Evolutionary conservation across 2,888 invertebrate species (phyloP).

Genomic region (Trilocha varians): DNA sequence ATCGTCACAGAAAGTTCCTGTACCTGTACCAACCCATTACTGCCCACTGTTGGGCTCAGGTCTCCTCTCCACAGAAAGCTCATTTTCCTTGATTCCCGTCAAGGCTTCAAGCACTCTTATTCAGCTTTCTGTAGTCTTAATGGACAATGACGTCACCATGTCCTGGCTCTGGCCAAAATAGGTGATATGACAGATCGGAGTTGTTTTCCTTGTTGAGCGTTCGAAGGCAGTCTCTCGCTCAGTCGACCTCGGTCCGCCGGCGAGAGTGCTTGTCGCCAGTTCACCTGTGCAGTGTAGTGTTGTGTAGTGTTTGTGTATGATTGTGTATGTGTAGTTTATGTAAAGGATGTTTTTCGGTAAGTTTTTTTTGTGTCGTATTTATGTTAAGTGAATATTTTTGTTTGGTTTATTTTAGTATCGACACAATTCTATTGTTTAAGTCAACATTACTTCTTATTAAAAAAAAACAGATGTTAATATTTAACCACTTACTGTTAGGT

Average conservation of each 20-base stretch:
- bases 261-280: slow-evolving; percentile 24
- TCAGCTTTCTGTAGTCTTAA: too few species aligned
- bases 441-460: too few species aligned
- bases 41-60: too few species aligned
- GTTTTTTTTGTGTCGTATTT: neutral
- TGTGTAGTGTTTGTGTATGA: neutral
- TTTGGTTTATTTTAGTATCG: neutral
- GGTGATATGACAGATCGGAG: slow-evolving; percentile 32
- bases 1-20: too few species aligned
- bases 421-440: neutral
- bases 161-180: slow-evolving; percentile 14
- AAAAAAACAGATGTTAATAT: too few species aligned
- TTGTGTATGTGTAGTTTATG: neutral
- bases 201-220: slow-evolving; percentile 52
- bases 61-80: too few species aligned
- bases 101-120: too few species aligned
- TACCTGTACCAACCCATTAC: too few species aligned
- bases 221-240: slow-evolving; percentile 31
- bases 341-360: neutral
- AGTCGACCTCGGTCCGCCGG: slow-evolving; percentile 62
- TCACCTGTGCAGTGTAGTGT: neutral
- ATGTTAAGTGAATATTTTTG: neutral
- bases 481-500: too few species aligned
- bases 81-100: too few species aligned
- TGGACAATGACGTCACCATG: slow-evolving; percentile 1